These are phyloP conservation scores for Etheostoma spectabile DNA, from an alignment of 2,113 vertebrate genomes.

Conservation along the genomic window DNA sequence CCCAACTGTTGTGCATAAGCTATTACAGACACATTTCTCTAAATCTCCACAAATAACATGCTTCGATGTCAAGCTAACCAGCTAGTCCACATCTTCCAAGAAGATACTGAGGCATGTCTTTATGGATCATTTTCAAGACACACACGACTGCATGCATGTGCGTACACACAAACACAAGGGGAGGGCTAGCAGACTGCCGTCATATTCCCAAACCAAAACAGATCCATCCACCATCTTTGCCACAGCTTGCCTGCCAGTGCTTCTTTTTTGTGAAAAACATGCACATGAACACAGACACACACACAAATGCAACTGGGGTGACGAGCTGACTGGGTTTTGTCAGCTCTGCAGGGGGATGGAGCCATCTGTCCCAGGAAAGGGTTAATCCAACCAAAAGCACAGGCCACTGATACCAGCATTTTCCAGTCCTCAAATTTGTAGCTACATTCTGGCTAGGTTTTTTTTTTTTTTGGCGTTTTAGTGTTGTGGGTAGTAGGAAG, in stretches of 20 bases:
- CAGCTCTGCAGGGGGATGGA: slow-evolving; percentile 72
- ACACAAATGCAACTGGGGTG: slow-evolving; percentile 56
- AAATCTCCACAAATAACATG: slow-evolving; percentile 66
- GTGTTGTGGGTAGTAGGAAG: background rate
- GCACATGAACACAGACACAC: slow-evolving; percentile 10
- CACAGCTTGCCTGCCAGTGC: slow-evolving; percentile 49
- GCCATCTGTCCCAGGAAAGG: slow-evolving; percentile 85
- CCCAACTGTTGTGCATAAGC: slow-evolving; percentile 53
- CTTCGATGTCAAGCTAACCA: slow-evolving; percentile 51
- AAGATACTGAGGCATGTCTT: slow-evolving; percentile 56
- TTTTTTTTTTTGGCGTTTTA: slow-evolving; percentile 4
- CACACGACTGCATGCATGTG: slow-evolving; percentile 11
- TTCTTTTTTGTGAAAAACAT: slow-evolving; percentile 36
- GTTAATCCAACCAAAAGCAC: slow-evolving; percentile 87
- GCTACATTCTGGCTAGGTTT: slow-evolving; percentile 30
- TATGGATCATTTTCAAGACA: slow-evolving; percentile 52
- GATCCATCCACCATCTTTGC: slow-evolving; percentile 73
- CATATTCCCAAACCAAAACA: slow-evolving; percentile 75
- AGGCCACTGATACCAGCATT: slow-evolving; percentile 78
- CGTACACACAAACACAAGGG: slow-evolving; percentile 14
- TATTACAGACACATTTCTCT: slow-evolving; percentile 62
- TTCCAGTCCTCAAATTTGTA: slow-evolving; percentile 80
- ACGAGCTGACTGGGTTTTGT: slow-evolving; percentile 71
- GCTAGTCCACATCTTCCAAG: slow-evolving; percentile 59
- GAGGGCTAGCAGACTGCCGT: slow-evolving; percentile 59